Percentiles rank a stretch among this genome's conserved stretches.
Evolutionary conservation across 2,888 invertebrate species (phyloP).

Genomic region (Mantis religiosa): DNA sequence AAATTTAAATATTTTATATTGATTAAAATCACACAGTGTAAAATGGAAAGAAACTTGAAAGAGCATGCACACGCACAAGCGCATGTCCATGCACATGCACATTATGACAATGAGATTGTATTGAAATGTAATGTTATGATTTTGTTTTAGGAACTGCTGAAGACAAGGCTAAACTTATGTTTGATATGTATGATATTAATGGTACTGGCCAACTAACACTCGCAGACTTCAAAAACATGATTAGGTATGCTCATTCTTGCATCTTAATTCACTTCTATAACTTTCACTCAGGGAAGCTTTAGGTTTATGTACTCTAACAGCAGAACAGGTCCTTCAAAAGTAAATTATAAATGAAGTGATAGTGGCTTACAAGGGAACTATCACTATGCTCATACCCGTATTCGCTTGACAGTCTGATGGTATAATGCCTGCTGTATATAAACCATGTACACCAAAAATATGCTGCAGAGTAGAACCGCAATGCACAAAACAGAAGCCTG

Average conservation of each 20-base stretch:
- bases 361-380: too few relatives aligned
- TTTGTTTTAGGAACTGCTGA: constrained; percentile 41
- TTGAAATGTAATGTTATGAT: not conserved
- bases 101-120: not conserved
- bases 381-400: too few relatives aligned
- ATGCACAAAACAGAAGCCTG: too few relatives aligned
- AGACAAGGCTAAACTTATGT: constrained; percentile 52
- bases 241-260: constrained; percentile 43
- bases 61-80: too few relatives aligned
- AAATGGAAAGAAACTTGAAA: too few relatives aligned
- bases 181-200: constrained; percentile 57
- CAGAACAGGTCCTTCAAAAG: not conserved
- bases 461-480: too few relatives aligned
- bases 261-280: not conserved
- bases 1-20: too few relatives aligned
- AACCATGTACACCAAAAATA: too few relatives aligned
- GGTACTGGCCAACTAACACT: constrained; percentile 46
- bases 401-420: too few relatives aligned
- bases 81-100: too few relatives aligned
- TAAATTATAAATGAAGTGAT: not conserved
- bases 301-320: not conserved
- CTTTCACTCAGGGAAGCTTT: not conserved
- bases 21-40: too few relatives aligned
- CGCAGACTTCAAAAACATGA: constrained; percentile 50
- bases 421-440: too few relatives aligned